Base-by-base conservation (phyloP, 2,113 vertebrate species). In the Zosterops japonicus region DNA sequence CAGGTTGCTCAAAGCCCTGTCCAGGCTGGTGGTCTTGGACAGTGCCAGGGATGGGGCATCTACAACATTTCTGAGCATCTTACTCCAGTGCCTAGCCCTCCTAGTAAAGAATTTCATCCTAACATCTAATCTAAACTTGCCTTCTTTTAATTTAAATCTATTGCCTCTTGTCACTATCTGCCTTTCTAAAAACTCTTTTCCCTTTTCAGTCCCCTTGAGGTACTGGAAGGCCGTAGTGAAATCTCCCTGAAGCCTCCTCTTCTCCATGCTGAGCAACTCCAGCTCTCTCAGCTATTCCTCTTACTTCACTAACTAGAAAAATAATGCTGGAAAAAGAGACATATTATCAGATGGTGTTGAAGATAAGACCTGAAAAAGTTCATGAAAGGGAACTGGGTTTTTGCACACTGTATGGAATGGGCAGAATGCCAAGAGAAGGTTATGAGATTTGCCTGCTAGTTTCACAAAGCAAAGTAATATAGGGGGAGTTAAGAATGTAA, bases 391-490 rank as follows among this genome's bases (percentile, higher is more conserved):
- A 24, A 17, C 0, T 11, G 24, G 2, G 23, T 36, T 31, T 87
- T 80, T 49, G 25, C 31, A 42, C 75, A 8, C 33, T 76, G 11
- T 2, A 1, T 49, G 44, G 33, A 71, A 78, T 42, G 11, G 29
- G 8, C 27, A 25, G 64, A 28, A 33, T 49, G 35, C 14, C 0
- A 0, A 77, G n/a, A 55, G 17, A 5, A 23, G n/a, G 21, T 72
- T 31, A 19, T 2, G 3, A 36, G 11, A 17, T 72, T 57, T 61
- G 12, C 28, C 14, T 75, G 20, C 9, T 2, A 8, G 41, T 95
- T 95, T 63, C 5, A 5, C 17, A 35, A 59, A 61, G 6, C 8
- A 29, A 57, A 42, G 3, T 79, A 20, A 12, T 59, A 57, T 13
- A 24, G 13, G 1, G 6, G 5, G 9, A 16, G 0, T 18, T 67